phyloP scores from a whole-genome alignment of 2,797 vertebrate species.

The Naso thynnoides region DNA sequence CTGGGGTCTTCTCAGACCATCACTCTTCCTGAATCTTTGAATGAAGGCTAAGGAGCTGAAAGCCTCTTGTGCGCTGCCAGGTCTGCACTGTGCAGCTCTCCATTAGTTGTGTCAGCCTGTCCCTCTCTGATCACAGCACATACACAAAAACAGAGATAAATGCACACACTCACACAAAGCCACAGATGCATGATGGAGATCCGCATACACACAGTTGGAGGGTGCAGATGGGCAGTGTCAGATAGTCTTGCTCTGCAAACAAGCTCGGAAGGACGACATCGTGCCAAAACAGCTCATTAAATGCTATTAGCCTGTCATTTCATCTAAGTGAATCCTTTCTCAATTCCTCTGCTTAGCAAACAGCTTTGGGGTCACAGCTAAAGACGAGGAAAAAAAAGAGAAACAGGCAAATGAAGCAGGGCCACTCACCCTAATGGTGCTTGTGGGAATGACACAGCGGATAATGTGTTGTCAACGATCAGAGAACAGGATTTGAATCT shows the following conservation, averaged over 20 bases:
- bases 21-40: slow-evolving; percentile 61
- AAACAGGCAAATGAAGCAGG: slow-evolving; percentile 73
- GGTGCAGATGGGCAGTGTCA: slow-evolving; percentile 77
- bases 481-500: slow-evolving; percentile 72
- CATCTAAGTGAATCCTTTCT: slow-evolving; percentile 83
- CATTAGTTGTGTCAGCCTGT: slow-evolving; percentile 77
- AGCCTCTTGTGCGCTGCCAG: slow-evolving; percentile 66
- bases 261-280: slow-evolving; percentile 76
- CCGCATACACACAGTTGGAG: slow-evolving; percentile 47
- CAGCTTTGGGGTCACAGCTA: slow-evolving; percentile 77
- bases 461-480: slow-evolving; percentile 79
- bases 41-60: slow-evolving; percentile 75
- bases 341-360: slow-evolving; percentile 80
- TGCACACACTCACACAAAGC: slow-evolving; percentile 23
- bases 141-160: slow-evolving; percentile 17
- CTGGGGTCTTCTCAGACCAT: slow-evolving; percentile 59
- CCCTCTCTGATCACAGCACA: slow-evolving; percentile 61
- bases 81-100: slow-evolving; percentile 74
- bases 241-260: slow-evolving; percentile 75
- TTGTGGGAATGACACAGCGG: slow-evolving; percentile 72
- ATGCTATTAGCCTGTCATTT: slow-evolving; percentile 86
- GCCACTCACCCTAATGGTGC: slow-evolving; percentile 73
- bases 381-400: slow-evolving; percentile 55
- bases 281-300: slow-evolving; percentile 86
- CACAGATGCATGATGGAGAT: slow-evolving; percentile 30